Evolutionary conservation across 1,140 invertebrate species (phyloP), one percentile per base, ranked within the genome.

Genomic region (Magallana angulata): DNA sequence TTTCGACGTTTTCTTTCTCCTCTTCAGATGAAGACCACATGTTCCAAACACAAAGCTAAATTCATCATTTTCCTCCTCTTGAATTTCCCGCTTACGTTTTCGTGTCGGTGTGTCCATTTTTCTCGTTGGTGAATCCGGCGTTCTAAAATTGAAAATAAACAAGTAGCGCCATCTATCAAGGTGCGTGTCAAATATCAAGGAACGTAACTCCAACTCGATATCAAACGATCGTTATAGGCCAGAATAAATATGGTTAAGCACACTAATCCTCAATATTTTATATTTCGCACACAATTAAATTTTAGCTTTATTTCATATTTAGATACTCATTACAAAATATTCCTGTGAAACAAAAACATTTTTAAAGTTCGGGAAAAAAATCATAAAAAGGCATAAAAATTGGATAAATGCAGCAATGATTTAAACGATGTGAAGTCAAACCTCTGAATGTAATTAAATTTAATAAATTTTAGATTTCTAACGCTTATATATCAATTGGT

Each of bases 81-180:
- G 90, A 91, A 91, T 86, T 82, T 91, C 91, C 71, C 91, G 91
- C 91, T 90, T 89, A 56, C 87, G 82, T 80, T 88, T 88, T 7
- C 87, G 84, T 68, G 64, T 76, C 18, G 88, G 80, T 64, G 90
- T 82, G 85, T 82, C 85, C 88, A 86, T 87, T 57, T 57, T 87
- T 87, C 56, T 58, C 62, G 80, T 82, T 88, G 84, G 76, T 30
- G n/a, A 59, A 88, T 71, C 60, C 64, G 58, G 57, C 60, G 80
- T 57, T 24, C 60, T 59, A 84, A 76, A 76, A 36, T 84, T 64
- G 58, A 83, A 59, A 76, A 76, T 59, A 57, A 59, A 76, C 82
- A 84, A 68, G n/a, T 80, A 71, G 18, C 16, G 82, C 57, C 81
- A 64, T 57, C 59, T 68, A 68, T 30, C 48, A 62, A 60, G 12